A percentile compares a stretch with the other conserved stretches of the same genome.
Conservation (phyloP, 2,113 vertebrate species). For the Daphoenositta chrysoptera region DNA sequence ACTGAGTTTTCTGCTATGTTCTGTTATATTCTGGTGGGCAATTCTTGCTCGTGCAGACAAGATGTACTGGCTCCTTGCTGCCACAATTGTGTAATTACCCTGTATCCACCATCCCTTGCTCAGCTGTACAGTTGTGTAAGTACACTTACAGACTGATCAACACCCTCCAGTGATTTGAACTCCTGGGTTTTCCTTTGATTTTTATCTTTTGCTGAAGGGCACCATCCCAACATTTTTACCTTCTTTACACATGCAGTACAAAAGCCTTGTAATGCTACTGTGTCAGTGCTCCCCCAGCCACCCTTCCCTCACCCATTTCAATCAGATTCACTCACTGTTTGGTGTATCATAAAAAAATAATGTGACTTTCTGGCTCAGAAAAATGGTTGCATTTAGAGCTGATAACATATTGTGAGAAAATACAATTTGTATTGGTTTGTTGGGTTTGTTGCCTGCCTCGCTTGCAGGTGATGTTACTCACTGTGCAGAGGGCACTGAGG, state of each 20-base stretch:
- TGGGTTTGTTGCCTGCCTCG: neutral
- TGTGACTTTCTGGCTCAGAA: neutral
- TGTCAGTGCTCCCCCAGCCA: neutral
- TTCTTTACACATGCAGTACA: neutral
- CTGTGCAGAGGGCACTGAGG: neutral
- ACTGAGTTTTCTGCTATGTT: neutral
- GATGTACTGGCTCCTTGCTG: neutral
- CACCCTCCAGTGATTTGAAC: neutral
- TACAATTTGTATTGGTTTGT: neutral
- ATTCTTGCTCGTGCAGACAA: neutral
- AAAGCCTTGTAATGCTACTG: neutral
- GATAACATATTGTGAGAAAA: neutral
- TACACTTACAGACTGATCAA: neutral
- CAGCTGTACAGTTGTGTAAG: neutral
- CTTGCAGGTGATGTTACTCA: neutral
- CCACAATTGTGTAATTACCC: neutral
- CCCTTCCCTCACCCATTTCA: neutral
- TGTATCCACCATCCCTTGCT: neutral
- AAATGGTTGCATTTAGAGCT: neutral
- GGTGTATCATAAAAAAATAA: neutral
- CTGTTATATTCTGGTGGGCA: neutral
- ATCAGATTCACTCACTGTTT: accelerated
- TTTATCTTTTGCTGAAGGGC: neutral
- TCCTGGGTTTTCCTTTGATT: neutral
- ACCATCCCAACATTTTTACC: neutral